A percentile compares a stretch with the other conserved stretches of the same genome.
Conservation (phyloP, 2,113 vertebrate genomes). For the Gasterosteus nipponicus region DNA sequence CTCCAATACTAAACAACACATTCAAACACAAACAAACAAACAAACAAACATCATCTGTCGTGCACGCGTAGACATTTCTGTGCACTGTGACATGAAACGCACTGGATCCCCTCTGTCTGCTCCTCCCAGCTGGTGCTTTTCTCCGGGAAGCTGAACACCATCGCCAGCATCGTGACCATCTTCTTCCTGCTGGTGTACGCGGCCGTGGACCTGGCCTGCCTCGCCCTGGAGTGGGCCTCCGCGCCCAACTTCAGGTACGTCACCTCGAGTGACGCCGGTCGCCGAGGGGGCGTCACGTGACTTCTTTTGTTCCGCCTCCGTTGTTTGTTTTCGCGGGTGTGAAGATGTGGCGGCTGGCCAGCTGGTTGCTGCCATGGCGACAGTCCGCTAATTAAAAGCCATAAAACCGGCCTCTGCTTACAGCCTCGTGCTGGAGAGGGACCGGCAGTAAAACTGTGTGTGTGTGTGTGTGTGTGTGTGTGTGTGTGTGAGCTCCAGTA, state of each 20-base stretch:
- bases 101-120: background rate
- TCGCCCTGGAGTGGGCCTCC: slow-evolving; percentile 91
- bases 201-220: slow-evolving; percentile 89
- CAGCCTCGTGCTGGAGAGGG: slow-evolving; percentile 53
- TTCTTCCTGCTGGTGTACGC: slow-evolving; percentile 93
- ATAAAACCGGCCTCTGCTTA: slow-evolving; percentile 70
- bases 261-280: background rate
- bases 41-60: too few relatives aligned
- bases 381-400: slow-evolving; percentile 73
- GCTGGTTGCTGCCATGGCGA: slow-evolving; percentile 55
- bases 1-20: too few relatives aligned
- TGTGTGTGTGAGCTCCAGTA: slow-evolving; percentile 8
- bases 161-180: slow-evolving; percentile 90
- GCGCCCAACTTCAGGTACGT: slow-evolving; percentile 88
- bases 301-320: slow-evolving; percentile 3
- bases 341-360: slow-evolving; percentile 44
- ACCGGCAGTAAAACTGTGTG: slow-evolving; percentile 53
- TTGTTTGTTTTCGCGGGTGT: slow-evolving; percentile 52
- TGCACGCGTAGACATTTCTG: too few relatives aligned
- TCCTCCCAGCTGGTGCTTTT: slow-evolving; percentile 69
- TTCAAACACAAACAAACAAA: too few relatives aligned
- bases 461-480: slow-evolving; percentile 24
- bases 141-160: slow-evolving; percentile 86
- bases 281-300: slow-evolving; percentile 6
- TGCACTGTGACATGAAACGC: background rate